These are phyloP conservation scores for Punctoribates punctum DNA, from an alignment of 2,888 invertebrate genomes.

Conservation along the genomic window DNA sequence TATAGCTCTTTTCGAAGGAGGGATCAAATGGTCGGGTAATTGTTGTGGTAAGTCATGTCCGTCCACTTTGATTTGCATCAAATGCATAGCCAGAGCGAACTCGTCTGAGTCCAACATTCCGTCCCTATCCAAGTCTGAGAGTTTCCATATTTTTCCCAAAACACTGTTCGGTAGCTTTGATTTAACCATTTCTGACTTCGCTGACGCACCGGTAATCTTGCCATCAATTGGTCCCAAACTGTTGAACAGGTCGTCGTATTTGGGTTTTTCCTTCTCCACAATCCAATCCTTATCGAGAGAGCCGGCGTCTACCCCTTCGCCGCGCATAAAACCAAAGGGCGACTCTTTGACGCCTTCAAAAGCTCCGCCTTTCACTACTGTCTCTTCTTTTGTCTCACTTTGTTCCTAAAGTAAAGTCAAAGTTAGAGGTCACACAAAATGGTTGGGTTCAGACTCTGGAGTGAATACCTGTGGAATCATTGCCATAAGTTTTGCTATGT, in stretches of 20 bases:
- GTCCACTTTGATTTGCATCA: conserved; percentile 83
- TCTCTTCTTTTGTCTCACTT: conserved; percentile 57
- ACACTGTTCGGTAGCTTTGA: conserved; percentile 91
- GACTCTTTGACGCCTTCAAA: conserved; percentile 64
- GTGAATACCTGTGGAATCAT: no score
- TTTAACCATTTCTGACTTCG: conserved; percentile 58
- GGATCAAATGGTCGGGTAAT: conserved; percentile 82
- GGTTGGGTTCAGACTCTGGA: no score
- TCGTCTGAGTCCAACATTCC: conserved; percentile 93
- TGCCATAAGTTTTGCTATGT: conserved; percentile 93
- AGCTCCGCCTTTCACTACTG: conserved; percentile 71
- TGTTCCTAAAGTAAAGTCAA: no score
- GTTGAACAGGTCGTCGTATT: conserved; percentile 78
- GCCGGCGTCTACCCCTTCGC: conserved; percentile 95
- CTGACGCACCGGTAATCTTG: conserved; percentile 87
- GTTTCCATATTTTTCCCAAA: conserved; percentile 91
- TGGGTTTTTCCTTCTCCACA: conserved; percentile 78
- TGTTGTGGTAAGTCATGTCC: conserved; percentile 86
- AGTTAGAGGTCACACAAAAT: no score
- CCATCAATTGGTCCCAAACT: conserved; percentile 81
- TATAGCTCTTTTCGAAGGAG: conserved; percentile 64
- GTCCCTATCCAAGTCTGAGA: conserved; percentile 93
- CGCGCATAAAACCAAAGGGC: conserved; percentile 88
- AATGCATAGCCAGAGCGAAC: conserved; percentile 95
- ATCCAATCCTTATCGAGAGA: conserved; percentile 96